A percentile compares a stretch with the other conserved stretches of the same genome.
Evolutionary conservation across 1,140 invertebrate genomes (phyloP).

Genomic region (Mycetomoellerius zeteki): DNA sequence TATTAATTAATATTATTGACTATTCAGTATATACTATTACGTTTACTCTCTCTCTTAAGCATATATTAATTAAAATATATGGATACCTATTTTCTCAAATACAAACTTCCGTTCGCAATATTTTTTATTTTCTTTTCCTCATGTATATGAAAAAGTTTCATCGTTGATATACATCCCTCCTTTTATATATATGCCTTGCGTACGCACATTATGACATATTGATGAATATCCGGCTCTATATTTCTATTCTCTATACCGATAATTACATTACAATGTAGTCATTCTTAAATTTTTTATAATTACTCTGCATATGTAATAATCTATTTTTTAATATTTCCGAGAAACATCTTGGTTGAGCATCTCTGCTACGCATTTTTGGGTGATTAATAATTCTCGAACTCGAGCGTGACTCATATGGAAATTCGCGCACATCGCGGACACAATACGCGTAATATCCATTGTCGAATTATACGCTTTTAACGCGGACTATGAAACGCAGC

Average conservation of each 20-base stretch:
- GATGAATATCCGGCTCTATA: not conserved
- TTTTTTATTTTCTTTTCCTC: conserved; percentile 62
- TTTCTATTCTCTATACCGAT: not conserved
- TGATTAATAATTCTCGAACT: conserved; percentile 63
- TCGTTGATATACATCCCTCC: not conserved
- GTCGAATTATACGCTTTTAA: conserved; percentile 41
- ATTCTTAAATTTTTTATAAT: not conserved
- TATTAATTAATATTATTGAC: conserved; percentile 72
- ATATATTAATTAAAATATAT: conserved; percentile 81
- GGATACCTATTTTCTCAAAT: conserved; percentile 81
- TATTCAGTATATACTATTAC: conserved; percentile 78
- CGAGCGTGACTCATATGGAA: conserved; percentile 3
- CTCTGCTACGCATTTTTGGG: conserved; percentile 56
- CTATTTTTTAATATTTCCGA: conserved; percentile 19
- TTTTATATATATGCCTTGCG: not conserved
- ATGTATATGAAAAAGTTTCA: not conserved
- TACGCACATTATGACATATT: not conserved
- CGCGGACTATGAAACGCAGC: not conserved
- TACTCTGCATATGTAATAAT: not conserved
- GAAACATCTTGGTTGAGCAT: conserved; percentile 43
- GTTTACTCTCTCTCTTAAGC: conserved; percentile 76
- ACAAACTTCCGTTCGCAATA: conserved; percentile 60
- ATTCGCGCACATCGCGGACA: conserved; percentile 26
- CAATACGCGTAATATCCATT: not conserved
- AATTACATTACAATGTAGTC: not conserved